Conservation (phyloP, 35 echinoderm and acorn worm species). For the Holothuria glaberrima region DNA sequence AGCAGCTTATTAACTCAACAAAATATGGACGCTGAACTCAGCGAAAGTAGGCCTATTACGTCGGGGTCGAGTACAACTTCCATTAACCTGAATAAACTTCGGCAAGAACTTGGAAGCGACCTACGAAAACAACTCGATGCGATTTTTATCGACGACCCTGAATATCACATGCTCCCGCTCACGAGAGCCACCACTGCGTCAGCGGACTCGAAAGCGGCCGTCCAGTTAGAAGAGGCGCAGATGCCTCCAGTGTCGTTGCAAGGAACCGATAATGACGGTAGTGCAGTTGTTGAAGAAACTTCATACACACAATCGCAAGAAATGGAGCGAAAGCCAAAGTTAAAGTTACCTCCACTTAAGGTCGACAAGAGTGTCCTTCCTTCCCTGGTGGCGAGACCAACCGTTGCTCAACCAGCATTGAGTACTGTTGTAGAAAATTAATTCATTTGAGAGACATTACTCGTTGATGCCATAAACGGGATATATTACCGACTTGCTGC, state of each 20-base stretch:
- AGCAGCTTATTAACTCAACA: conserved; percentile 48
- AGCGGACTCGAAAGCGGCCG: background rate
- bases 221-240: background rate
- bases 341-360: conserved; percentile 73
- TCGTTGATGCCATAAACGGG: too few relatives aligned
- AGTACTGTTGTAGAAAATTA: conserved; percentile 72
- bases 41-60: background rate
- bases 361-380: conserved; percentile 45
- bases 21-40: conserved; percentile 3
- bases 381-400: conserved; percentile 4
- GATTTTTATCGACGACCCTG: conserved; percentile 64
- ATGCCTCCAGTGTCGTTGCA: background rate
- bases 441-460: background rate
- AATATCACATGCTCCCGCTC: conserved; percentile 41
- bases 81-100: conserved; percentile 63
- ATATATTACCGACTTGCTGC: too few relatives aligned
- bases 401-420: conserved; percentile 48
- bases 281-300: background rate
- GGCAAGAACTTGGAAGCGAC: conserved; percentile 69
- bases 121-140: conserved; percentile 71
- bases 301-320: background rate
- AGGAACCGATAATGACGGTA: background rate
- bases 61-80: conserved; percentile 22
- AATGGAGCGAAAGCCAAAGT: conserved; percentile 9
- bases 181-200: conserved; percentile 22